Conservation (phyloP, 2,888 invertebrate species). For the Adelphocoris suturalis region DNA sequence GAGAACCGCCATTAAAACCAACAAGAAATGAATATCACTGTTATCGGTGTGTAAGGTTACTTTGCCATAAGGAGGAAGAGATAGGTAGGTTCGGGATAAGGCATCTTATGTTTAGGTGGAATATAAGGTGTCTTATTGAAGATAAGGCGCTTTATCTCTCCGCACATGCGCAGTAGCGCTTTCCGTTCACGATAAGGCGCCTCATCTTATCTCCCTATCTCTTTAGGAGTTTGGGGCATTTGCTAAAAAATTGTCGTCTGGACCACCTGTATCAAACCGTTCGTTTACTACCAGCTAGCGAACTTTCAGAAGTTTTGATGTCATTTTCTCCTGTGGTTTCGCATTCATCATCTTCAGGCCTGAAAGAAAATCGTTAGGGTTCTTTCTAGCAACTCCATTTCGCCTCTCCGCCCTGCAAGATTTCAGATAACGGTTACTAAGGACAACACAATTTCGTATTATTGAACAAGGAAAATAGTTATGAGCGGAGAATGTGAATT, state of each 20-base stretch:
- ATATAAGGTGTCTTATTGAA: too few relatives aligned
- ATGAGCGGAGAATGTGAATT: slow-evolving; percentile 43
- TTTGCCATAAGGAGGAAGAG: too few relatives aligned
- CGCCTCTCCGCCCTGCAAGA: slow-evolving; percentile 58
- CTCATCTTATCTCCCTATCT: too few relatives aligned
- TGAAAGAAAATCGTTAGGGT: slow-evolving; percentile 51
- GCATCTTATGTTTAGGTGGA: too few relatives aligned
- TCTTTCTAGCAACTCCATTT: slow-evolving; percentile 33
- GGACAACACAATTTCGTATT: background rate
- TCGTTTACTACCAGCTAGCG: background rate
- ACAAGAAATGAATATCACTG: too few relatives aligned
- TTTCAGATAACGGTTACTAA: slow-evolving; percentile 51
- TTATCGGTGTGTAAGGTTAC: too few relatives aligned
- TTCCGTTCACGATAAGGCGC: too few relatives aligned
- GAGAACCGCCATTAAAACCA: too few relatives aligned
- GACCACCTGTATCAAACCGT: slow-evolving; percentile 23
- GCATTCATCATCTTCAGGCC: slow-evolving; percentile 41
- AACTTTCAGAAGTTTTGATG: slow-evolving; percentile 22
- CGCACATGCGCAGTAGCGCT: too few relatives aligned
- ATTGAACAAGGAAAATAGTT: slow-evolving; percentile 46
- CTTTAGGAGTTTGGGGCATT: too few relatives aligned
- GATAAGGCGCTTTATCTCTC: too few relatives aligned
- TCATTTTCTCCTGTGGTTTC: slow-evolving; percentile 17
- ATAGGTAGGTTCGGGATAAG: too few relatives aligned
- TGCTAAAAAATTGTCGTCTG: background rate